phyloP scores from a whole-genome alignment of 2,113 vertebrate species.

The Callopanchax toddi region DNA sequence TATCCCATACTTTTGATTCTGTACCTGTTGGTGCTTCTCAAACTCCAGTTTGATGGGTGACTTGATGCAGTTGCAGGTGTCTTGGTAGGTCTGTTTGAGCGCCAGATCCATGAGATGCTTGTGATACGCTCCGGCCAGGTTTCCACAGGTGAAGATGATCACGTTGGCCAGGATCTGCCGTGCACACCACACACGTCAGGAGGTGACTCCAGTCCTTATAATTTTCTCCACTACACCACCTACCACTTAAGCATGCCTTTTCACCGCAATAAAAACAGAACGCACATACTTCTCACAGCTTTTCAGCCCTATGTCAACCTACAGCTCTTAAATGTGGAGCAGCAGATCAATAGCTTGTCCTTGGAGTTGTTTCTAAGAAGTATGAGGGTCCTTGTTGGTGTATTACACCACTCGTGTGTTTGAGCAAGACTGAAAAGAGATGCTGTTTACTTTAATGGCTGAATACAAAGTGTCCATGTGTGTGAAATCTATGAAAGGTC shows the following conservation, averaged over 20 bases:
- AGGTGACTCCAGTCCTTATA: constrained; percentile 12
- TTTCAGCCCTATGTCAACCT: constrained; percentile 45
- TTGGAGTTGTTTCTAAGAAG: constrained; percentile 34
- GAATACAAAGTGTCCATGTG: constrained; percentile 11
- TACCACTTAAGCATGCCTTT: constrained; percentile 39
- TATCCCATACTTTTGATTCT: background rate
- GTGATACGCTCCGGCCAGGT: constrained; percentile 94
- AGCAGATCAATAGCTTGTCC: constrained; percentile 44
- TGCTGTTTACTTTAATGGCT: constrained; percentile 16
- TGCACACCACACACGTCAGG: background rate
- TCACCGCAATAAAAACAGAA: constrained; percentile 54
- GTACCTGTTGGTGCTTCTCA: constrained; percentile 98
- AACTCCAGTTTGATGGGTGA: constrained; percentile 97
- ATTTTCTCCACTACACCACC: background rate
- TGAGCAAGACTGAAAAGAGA: constrained; percentile 4
- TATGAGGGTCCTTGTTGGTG: constrained; percentile 15
- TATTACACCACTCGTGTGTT: constrained; percentile 33
- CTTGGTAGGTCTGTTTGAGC: constrained; percentile 94
- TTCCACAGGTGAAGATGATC: constrained; percentile 97
- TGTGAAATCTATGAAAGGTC: background rate
- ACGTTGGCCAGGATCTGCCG: constrained; percentile 92
- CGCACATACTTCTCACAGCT: constrained; percentile 29
- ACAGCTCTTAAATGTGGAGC: constrained; percentile 30
- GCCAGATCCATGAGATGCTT: constrained; percentile 97
- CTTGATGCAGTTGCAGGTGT: constrained; percentile 98